Conservation (phyloP, 2,888 invertebrate genomes). For the Hydrotaea diabolus region DNA sequence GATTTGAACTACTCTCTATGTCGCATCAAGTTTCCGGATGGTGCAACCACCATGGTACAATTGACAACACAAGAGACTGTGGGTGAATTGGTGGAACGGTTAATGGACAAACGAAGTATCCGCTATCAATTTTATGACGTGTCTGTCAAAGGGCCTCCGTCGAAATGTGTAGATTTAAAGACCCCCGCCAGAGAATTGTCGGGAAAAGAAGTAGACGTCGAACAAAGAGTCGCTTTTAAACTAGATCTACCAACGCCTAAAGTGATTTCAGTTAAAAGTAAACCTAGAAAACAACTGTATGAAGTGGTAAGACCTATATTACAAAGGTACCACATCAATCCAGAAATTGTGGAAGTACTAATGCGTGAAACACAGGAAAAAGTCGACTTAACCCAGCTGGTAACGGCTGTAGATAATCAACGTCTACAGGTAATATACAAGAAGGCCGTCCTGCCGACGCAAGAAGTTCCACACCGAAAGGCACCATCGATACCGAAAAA, state of each 20-base stretch:
- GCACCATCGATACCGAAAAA: slow-evolving; percentile 54
- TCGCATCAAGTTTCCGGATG: slow-evolving; percentile 93
- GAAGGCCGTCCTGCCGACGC: slow-evolving; percentile 68
- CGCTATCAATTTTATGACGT: slow-evolving; percentile 92
- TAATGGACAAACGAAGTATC: slow-evolving; percentile 92
- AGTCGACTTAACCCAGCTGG: slow-evolving; percentile 77
- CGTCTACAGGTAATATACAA: slow-evolving; percentile 82
- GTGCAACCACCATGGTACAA: slow-evolving; percentile 95
- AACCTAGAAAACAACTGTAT: slow-evolving; percentile 89
- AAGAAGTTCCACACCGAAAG: slow-evolving; percentile 37
- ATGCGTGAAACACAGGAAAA: slow-evolving; percentile 78
- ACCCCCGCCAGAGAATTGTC: slow-evolving; percentile 87
- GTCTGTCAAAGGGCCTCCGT: slow-evolving; percentile 82
- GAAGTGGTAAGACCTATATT: slow-evolving; percentile 94
- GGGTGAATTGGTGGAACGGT: slow-evolving; percentile 88
- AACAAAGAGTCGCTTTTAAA: slow-evolving; percentile 91
- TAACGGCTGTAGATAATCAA: slow-evolving; percentile 81
- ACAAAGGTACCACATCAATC: slow-evolving; percentile 89
- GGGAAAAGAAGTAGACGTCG: slow-evolving; percentile 92
- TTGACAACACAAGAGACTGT: slow-evolving; percentile 89
- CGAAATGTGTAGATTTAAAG: slow-evolving; percentile 85
- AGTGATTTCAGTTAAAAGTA: slow-evolving; percentile 92
- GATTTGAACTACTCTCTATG: slow-evolving; percentile 82
- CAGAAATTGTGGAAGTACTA: slow-evolving; percentile 84
- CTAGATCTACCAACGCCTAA: slow-evolving; percentile 91